A percentile compares a stretch with the other conserved stretches of the same genome.
Evolutionary conservation across 2,797 vertebrate genomes (phyloP).

Genomic region (Hemitrygon akajei): DNA sequence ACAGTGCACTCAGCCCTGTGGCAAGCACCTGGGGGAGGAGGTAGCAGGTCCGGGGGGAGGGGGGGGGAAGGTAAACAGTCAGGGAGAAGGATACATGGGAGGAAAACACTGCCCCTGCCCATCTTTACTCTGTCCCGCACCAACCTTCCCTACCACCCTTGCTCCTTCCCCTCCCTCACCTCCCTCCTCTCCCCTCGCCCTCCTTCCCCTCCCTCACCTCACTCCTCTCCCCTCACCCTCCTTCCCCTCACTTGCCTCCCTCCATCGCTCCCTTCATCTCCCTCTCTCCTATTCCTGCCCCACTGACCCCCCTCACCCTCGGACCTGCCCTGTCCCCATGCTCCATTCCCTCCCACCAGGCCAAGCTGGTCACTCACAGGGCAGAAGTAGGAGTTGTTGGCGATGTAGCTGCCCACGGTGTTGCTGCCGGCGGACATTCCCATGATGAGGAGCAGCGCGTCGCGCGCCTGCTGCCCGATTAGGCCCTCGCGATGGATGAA

Average conservation of each 20-base stretch:
- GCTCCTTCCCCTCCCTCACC: background rate
- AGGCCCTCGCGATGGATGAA: slow-evolving; percentile 90
- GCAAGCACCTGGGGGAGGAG: slow-evolving; percentile 76
- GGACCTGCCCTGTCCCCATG: background rate
- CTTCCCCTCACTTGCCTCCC: background rate
- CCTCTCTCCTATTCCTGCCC: background rate
- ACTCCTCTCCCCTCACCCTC: background rate
- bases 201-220: background rate
- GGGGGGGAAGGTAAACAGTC: too few relatives aligned
- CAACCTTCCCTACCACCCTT: background rate
- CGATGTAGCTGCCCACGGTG: slow-evolving; percentile 76
- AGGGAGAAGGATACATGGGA: background rate
- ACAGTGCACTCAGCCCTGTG: slow-evolving; percentile 90
- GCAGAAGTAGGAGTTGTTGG: slow-evolving; percentile 94
- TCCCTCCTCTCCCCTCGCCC: background rate
- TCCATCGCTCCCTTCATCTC: background rate
- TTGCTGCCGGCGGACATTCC: slow-evolving; percentile 76
- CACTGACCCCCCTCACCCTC: background rate
- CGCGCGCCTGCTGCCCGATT: slow-evolving; percentile 85
- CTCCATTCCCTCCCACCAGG: background rate
- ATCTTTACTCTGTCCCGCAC: too few relatives aligned
- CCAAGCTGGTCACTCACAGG: slow-evolving; percentile 62
- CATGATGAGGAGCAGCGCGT: slow-evolving; percentile 91
- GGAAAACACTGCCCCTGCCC: background rate
- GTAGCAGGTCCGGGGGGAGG: background rate